These are phyloP conservation scores for Ailuropoda melanoleuca DNA, from an alignment of 2,113 vertebrate genomes.

Conservation along the genomic window DNA sequence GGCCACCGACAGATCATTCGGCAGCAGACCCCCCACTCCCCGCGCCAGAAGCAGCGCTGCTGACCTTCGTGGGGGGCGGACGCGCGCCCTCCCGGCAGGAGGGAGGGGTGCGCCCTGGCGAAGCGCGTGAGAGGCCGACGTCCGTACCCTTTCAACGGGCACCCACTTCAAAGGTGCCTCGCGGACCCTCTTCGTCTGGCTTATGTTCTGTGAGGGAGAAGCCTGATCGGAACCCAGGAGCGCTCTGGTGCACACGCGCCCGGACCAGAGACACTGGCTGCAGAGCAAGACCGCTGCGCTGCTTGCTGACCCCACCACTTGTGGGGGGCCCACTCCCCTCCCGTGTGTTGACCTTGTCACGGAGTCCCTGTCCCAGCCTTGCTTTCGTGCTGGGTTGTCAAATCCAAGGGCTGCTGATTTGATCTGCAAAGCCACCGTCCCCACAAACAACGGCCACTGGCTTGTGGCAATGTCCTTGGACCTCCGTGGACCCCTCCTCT, in stretches of 20 bases:
- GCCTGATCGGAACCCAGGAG: background rate
- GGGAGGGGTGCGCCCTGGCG: background rate
- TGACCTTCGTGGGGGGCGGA: background rate
- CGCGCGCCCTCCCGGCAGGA: fast-evolving
- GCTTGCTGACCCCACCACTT: fast-evolving
- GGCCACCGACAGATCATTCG: background rate
- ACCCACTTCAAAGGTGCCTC: background rate
- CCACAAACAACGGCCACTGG: fast-evolving
- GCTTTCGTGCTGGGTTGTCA: background rate
- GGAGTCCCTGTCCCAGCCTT: background rate
- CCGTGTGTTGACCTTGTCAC: background rate
- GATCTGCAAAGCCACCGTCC: background rate
- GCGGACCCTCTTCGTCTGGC: background rate
- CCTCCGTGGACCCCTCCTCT: background rate
- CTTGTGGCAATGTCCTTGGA: fast-evolving
- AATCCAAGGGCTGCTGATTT: background rate
- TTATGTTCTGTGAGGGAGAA: background rate
- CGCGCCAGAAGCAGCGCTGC: background rate
- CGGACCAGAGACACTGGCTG: fast-evolving
- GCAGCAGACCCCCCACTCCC: background rate
- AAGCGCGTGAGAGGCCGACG: background rate
- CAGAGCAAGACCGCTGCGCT: no score
- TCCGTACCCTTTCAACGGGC: background rate
- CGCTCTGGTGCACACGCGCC: fast-evolving
- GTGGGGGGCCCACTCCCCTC: background rate